These are phyloP conservation scores for Elmis aenea DNA, from an alignment of 2,888 invertebrate species.

Conservation along the genomic window DNA sequence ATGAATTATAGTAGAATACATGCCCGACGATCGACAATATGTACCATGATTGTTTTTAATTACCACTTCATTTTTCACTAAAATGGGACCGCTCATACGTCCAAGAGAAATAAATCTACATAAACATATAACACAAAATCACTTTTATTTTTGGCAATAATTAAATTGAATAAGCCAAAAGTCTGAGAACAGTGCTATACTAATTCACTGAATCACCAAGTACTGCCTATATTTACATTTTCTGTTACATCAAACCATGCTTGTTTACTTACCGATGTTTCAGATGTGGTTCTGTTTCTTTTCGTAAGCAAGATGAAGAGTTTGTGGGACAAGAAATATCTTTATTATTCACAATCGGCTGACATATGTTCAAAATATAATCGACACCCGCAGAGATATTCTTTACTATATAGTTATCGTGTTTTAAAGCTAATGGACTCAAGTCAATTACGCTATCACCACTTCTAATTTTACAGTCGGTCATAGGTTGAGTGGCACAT, in stretches of 20 bases:
- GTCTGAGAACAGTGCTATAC: no score
- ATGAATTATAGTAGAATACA: conserved; percentile 3
- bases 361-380: conserved; percentile 14
- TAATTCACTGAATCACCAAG: no score
- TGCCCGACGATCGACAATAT: neutral
- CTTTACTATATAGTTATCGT: conserved; percentile 7
- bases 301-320: conserved; percentile 6
- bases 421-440: conserved; percentile 1
- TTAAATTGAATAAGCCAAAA: no score
- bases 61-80: conserved; percentile 6
- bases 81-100: no score
- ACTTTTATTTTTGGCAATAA: no score
- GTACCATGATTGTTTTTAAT: conserved; percentile 3
- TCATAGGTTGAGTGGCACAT: neutral
- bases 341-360: conserved; percentile 6
- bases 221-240: neutral
- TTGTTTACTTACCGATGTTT: conserved; percentile 6
- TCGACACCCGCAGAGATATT: neutral
- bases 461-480: conserved; percentile 6
- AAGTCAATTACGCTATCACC: conserved; percentile 3
- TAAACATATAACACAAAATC: no score
- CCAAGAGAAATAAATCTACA: no score
- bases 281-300: conserved; percentile 5
- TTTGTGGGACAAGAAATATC: conserved; percentile 2
- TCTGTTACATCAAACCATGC: conserved; percentile 1